Evolutionary conservation across 2,888 invertebrate genomes (phyloP).

Genomic region (Mechanitis mazaeus): DNA sequence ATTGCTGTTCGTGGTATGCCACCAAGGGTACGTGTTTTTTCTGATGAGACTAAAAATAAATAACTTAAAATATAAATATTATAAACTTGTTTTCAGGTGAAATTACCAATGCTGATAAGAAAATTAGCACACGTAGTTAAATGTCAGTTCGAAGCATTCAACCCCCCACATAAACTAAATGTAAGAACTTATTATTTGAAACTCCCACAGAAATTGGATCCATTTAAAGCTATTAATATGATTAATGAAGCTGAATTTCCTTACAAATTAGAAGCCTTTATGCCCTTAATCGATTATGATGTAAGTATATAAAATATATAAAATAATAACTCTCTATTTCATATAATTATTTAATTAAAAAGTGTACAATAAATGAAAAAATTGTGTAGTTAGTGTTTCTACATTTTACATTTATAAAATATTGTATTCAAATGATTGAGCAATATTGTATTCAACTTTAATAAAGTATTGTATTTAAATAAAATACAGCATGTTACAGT

Average conservation of each 20-base stretch:
- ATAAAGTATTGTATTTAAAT: too few relatives aligned
- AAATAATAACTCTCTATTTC: too few relatives aligned
- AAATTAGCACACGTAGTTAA: conserved; percentile 33
- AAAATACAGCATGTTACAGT: too few relatives aligned
- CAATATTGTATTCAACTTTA: background rate
- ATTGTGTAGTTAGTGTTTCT: too few relatives aligned
- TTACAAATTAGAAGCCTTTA: conserved; percentile 33
- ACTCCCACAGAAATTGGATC: conserved; percentile 44
- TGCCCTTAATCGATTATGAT: conserved; percentile 44
- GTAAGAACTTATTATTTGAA: conserved; percentile 41
- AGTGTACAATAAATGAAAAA: too few relatives aligned
- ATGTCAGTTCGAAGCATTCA: conserved; percentile 44
- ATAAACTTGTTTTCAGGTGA: conserved; percentile 11
- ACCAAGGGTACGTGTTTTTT: conserved; percentile 20
- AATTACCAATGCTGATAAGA: conserved; percentile 27
- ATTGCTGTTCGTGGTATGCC: conserved; percentile 34
- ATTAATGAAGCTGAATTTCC: conserved; percentile 26
- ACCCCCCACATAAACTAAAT: conserved; percentile 17
- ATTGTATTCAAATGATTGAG: background rate
- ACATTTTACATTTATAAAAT: background rate
- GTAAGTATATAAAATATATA: conserved; percentile 38
- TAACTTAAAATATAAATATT: background rate
- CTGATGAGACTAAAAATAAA: background rate
- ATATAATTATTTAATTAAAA: too few relatives aligned
- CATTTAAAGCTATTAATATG: conserved; percentile 35